These are phyloP conservation scores for Eretmochelys imbricata DNA, from an alignment of 2,113 vertebrate species.

Conservation along the genomic window DNA sequence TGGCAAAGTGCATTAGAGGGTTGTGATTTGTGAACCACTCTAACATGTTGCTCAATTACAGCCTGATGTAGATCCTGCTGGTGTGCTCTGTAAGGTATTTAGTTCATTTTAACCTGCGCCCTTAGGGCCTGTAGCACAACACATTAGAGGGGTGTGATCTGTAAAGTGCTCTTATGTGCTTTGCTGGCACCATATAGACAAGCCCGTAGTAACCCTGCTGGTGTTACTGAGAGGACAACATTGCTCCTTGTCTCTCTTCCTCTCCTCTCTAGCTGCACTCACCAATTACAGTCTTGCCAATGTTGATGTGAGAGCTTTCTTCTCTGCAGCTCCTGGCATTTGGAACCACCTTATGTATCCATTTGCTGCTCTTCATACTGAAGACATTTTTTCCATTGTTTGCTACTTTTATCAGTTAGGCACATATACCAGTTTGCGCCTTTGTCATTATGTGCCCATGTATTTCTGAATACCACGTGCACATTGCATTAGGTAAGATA, in stretches of 20 bases:
- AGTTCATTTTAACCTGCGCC: no score
- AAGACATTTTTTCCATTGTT: not conserved
- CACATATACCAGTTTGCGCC: not conserved
- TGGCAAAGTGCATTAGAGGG: no score
- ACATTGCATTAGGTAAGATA: not conserved
- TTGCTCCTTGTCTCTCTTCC: not conserved
- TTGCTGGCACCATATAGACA: no score
- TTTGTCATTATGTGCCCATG: not conserved
- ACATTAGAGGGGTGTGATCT: no score
- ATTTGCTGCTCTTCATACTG: not conserved
- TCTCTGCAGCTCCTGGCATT: not conserved
- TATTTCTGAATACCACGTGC: not conserved
- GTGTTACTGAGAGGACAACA: not conserved
- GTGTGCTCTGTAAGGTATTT: no score
- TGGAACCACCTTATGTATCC: not conserved
- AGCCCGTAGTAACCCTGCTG: not conserved
- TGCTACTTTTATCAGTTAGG: not conserved
- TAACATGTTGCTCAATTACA: no score
- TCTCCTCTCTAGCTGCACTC: not conserved
- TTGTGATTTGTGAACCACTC: no score
- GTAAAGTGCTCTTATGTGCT: no score
- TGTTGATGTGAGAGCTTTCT: rapidly evolving
- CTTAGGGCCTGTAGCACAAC: no score
- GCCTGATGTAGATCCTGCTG: no score
- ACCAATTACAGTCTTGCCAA: not conserved